Evolutionary conservation across 2,113 vertebrate genomes (phyloP).

Genomic region (Chlamydotis undulata): DNA sequence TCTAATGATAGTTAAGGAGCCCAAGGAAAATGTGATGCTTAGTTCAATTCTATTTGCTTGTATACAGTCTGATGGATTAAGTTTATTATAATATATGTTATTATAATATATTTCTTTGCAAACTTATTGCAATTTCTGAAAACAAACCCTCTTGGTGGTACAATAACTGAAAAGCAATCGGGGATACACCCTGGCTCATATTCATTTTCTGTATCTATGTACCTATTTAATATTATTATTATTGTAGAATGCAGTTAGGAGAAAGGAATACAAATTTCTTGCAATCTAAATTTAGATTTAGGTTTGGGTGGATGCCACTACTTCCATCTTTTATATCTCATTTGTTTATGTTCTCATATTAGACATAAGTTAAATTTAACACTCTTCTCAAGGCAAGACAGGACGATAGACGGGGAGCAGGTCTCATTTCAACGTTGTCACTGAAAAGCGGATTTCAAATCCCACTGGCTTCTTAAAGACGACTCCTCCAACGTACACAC

Average conservation of each 20-base stretch:
- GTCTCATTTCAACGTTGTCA: background rate
- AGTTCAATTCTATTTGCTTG: constrained; percentile 59
- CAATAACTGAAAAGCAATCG: constrained; percentile 12
- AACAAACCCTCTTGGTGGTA: background rate
- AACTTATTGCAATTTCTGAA: constrained; percentile 36
- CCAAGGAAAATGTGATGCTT: constrained; percentile 62
- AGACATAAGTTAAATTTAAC: background rate
- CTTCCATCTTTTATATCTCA: background rate
- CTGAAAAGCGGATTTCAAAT: constrained; percentile 42
- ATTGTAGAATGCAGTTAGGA: background rate
- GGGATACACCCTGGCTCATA: background rate
- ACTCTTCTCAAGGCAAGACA: background rate
- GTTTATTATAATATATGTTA: constrained; percentile 43
- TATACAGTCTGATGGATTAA: constrained; percentile 62
- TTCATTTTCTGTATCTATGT: background rate
- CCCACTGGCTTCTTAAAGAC: background rate
- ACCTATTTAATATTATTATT: background rate
- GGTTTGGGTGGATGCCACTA: background rate
- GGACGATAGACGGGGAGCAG: background rate
- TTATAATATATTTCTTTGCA: constrained; percentile 43
- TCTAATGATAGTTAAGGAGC: constrained; percentile 72
- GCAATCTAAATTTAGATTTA: background rate
- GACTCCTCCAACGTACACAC: background rate
- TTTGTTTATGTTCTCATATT: constrained; percentile 6
- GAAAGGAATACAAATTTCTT: constrained; percentile 8